A percentile compares a stretch with the other conserved stretches of the same genome.
Evolutionary conservation across 2,888 invertebrate genomes (phyloP).

Genomic region (Drosophila birchii): DNA sequence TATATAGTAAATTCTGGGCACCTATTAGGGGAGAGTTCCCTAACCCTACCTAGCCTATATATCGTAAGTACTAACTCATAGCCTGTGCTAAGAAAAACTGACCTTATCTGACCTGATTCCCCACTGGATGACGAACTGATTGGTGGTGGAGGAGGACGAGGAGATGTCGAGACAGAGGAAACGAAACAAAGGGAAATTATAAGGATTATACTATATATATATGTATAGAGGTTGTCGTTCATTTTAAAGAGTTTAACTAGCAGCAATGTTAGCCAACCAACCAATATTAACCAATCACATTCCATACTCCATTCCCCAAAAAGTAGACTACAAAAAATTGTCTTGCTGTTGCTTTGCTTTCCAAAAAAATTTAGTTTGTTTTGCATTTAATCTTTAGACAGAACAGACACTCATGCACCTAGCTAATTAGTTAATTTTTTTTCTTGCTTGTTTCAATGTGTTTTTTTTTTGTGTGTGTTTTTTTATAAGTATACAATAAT

Average conservation of each 20-base stretch:
- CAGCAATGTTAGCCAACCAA: conserved; percentile 66
- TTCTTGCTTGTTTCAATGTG: conserved; percentile 28
- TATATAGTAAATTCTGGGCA: conserved; percentile 18
- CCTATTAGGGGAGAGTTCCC: conserved; percentile 14
- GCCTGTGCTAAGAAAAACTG: conserved; percentile 35
- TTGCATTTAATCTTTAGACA: conserved; percentile 55
- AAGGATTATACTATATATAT: conserved; percentile 28
- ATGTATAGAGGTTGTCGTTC: conserved; percentile 22
- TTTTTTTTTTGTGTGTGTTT: conserved; percentile 20
- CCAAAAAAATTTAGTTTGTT: conserved; percentile 23
- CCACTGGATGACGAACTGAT: conserved; percentile 50
- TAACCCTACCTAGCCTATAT: conserved; percentile 21
- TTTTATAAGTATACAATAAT: conserved; percentile 34
- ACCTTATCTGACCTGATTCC: conserved; percentile 43
- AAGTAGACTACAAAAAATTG: conserved; percentile 54
- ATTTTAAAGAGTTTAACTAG: conserved; percentile 35
- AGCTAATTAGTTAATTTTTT: conserved; percentile 66
- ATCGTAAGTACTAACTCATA: conserved; percentile 14
- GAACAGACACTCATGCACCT: conserved; percentile 78
- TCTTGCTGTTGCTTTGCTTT: conserved; percentile 47
- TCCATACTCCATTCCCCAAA: conserved; percentile 65
- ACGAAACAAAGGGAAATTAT: conserved; percentile 48
- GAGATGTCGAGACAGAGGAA: conserved; percentile 40
- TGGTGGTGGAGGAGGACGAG: conserved; percentile 10
- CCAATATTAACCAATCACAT: conserved; percentile 57